Percentiles rank a stretch among this genome's conserved stretches.
Evolutionary conservation across 1,140 invertebrate species (phyloP).

Genomic region (Globodera rostochiensis): DNA sequence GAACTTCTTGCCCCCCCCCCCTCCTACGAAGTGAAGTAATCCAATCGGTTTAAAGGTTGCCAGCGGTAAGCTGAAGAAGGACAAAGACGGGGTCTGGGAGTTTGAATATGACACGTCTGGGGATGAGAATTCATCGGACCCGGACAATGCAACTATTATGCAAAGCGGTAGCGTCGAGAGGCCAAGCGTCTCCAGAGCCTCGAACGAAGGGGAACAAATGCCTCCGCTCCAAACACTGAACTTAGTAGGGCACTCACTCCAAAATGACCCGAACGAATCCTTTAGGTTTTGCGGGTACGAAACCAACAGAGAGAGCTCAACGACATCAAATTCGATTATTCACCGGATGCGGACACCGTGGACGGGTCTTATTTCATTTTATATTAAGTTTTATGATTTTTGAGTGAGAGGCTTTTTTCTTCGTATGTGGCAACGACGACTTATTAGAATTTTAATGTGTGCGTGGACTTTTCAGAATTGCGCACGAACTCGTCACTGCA

Average conservation of each 20-base stretch:
- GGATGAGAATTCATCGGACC: slow-evolving; percentile 47
- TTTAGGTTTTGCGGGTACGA: slow-evolving; percentile 69
- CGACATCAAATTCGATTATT: slow-evolving; percentile 95
- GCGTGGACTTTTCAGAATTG: slow-evolving; percentile 70
- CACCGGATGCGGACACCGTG: slow-evolving; percentile 79
- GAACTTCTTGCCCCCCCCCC: too few relatives aligned
- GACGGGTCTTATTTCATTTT: slow-evolving; percentile 72
- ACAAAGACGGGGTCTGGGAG: slow-evolving; percentile 66
- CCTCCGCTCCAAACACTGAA: slow-evolving; percentile 49
- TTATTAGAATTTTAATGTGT: too few relatives aligned
- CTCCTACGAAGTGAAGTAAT: not conserved
- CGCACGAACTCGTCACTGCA: slow-evolving; percentile 87
- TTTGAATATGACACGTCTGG: slow-evolving; percentile 62
- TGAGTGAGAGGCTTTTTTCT: not conserved
- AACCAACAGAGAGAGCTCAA: slow-evolving; percentile 89
- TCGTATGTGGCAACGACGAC: not conserved
- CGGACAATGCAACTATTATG: slow-evolving; percentile 33
- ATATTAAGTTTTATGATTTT: too few relatives aligned
- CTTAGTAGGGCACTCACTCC: slow-evolving; percentile 43
- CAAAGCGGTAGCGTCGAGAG: not conserved
- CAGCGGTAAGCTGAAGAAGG: slow-evolving; percentile 64
- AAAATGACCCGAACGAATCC: not conserved
- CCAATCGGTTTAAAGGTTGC: slow-evolving; percentile 50
- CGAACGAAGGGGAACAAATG: slow-evolving; percentile 22
- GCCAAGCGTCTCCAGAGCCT: slow-evolving; percentile 5